Evolutionary conservation across 2,888 invertebrate genomes (phyloP), one percentile per base, ranked within the genome.

Genomic region (Melieria crassipennis): DNA sequence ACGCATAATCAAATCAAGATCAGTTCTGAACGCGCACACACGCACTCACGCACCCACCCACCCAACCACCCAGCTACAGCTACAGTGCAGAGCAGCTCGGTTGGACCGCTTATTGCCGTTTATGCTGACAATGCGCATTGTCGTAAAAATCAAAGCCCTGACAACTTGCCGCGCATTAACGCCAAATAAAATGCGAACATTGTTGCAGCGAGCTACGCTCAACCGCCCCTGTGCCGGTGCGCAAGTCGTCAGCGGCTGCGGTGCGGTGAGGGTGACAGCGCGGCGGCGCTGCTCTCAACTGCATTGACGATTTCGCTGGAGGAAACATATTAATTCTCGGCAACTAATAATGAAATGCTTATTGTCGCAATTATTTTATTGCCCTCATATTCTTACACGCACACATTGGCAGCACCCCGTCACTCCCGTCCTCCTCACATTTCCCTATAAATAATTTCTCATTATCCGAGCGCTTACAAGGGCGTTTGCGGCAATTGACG

Each of bases 341-440:
- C 69, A 74, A 74, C 80, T 75, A 84, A 85, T 86, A 86, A 86
- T 86, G 85, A 85, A 85, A 83, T 81, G 84, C 86, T 86, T 86
- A 86, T 86, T 86, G 86, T 86, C 83, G 81, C 86, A 86, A 86
- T 86, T 86, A 86, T 86, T 86, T 86, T 76, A 85, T 85, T 84
- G 82, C 83, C 84, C 82, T 81, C 78, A 81, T 82, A 81, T 77
- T 76, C 16, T 5, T 7, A 11, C 4, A 45, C 50, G 6, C 7
- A 50, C 60, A 52, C 45, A 60, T 57, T 46, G n/a, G 11, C 78
- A 71, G 80, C 81, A 79, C 81, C 81, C 79, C 81, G 75, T 78
- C 79, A 55, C 50, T 56, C 42, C 30, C 56, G 61, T 63, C 45
- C 50, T 30, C 58, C 11, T 47, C 55, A 52, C 11, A 55, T 69